Evolutionary conservation across 2,797 vertebrate genomes (phyloP), one percentile per base, ranked within the genome.

Genomic region (Acrossocheilus wenchowensis): DNA sequence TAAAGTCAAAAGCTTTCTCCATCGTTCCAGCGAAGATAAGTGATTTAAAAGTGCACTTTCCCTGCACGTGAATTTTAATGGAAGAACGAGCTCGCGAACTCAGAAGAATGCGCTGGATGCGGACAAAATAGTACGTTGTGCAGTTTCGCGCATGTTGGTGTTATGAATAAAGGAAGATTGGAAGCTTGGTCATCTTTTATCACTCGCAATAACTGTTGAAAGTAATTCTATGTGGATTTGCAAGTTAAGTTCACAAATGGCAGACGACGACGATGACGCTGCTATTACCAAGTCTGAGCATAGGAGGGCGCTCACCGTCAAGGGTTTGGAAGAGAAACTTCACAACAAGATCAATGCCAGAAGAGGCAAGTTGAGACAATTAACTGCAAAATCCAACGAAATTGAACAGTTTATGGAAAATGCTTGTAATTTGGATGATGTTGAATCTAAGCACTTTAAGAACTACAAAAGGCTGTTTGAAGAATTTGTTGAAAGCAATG

Each of bases 361-460:
- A 80, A 41, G 77, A 87, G 82, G 68, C 45, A 87, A 75, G 52
- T 81, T 84, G 50, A 60, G 75, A 66, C 86, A 68, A 81, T 26
- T 74, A 62, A 85, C 87, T 6, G 62, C 83, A 69, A 85, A 88
- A 80, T 81, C 57, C 15, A 85, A 81, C 12, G 57, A 78, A 69
- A 88, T 71, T 69, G 71, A 88, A 34, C 62, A 78, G 80, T 14
- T 41, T 6, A 69, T 62, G 60, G 69, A 86, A 68, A 41, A 26
- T 30, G 2, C 26, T 41, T 74, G 8, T 15, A 60, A 57, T 48
- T 45, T 75, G 11, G 48, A 23, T 74, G 54, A 83, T 34, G 57
- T 83, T 41, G 34, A 45, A 75, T 17, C 2, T 39, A 60, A 26
- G 23, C 14, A 54, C 6, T 19, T 30, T 17, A 83, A 62, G 26